phyloP scores from a whole-genome alignment of 1,140 invertebrate species.

The Venustaconcha ellipsiformis region DNA sequence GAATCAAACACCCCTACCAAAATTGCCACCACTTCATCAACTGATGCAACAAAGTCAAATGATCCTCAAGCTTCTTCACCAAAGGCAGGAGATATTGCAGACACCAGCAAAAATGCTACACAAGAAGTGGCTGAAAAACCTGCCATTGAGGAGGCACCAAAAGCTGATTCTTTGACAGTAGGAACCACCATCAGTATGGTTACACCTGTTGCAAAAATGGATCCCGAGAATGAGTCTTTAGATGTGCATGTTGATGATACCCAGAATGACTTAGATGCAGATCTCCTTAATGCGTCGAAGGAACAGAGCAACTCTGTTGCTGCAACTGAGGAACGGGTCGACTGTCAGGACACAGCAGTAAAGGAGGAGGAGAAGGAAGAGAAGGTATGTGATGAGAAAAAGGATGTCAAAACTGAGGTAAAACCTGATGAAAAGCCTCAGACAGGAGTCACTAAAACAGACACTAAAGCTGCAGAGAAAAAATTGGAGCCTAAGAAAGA shows the following conservation, averaged over 20 bases:
- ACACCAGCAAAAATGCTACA: neutral
- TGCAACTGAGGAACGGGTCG: too few species aligned
- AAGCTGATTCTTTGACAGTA: neutral
- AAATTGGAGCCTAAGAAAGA: too few species aligned
- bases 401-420: neutral
- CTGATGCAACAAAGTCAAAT: too few species aligned
- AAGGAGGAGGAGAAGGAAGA: slow-evolving; percentile 3
- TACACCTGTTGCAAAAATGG: slow-evolving; percentile 12
- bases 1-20: too few species aligned
- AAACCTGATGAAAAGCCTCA: slow-evolving; percentile 30
- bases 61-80: too few species aligned
- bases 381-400: slow-evolving; percentile 3
- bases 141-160: neutral
- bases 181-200: neutral
- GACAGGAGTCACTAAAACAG: slow-evolving; percentile 9
- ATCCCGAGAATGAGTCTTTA: slow-evolving; percentile 25
- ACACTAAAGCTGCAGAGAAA: too few species aligned
- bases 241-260: slow-evolving; percentile 32
- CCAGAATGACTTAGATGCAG: slow-evolving; percentile 32
- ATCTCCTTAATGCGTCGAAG: slow-evolving; percentile 11
- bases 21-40: too few species aligned
- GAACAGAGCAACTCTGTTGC: too few species aligned
- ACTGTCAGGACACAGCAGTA: too few species aligned
- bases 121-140: neutral
- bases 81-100: neutral